Percentiles rank a stretch among this genome's conserved stretches.
Evolutionary conservation across 2,888 invertebrate species (phyloP).

Genomic region (Exephanes ischioxanthus): DNA sequence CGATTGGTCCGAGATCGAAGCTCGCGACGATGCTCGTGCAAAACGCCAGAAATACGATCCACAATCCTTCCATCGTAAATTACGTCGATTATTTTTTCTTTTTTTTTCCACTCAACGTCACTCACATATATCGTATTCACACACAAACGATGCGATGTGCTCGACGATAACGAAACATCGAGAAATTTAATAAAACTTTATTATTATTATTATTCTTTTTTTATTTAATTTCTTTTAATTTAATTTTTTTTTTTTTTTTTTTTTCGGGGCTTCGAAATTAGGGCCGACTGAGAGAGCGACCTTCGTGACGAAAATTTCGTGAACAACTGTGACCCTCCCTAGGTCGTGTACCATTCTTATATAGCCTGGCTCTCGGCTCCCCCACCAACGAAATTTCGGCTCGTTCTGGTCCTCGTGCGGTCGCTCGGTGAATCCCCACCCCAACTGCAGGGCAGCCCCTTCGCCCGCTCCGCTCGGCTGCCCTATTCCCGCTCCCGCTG

Average conservation of each 20-base stretch:
- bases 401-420: slow-evolving; percentile 61
- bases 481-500: neutral
- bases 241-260: neutral
- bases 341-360: slow-evolving; percentile 79
- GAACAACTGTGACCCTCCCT: slow-evolving; percentile 82
- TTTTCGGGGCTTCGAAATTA: slow-evolving; percentile 3
- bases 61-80: slow-evolving; percentile 70
- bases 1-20: slow-evolving; percentile 81
- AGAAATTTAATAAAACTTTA: too few species aligned
- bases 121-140: too few species aligned
- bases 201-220: too few species aligned
- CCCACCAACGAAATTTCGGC: slow-evolving; percentile 62
- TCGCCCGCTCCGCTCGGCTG: slow-evolving; percentile 17
- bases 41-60: slow-evolving; percentile 72
- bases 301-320: slow-evolving; percentile 75
- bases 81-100: slow-evolving; percentile 22
- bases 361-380: slow-evolving; percentile 75
- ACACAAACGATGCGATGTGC: too few species aligned
- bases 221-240: neutral
- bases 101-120: slow-evolving; percentile 4
- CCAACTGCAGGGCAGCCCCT: slow-evolving; percentile 49
- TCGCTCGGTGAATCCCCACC: slow-evolving; percentile 66
- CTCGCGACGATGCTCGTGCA: slow-evolving; percentile 74
- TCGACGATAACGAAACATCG: too few species aligned
- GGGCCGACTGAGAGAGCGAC: slow-evolving; percentile 58